These are phyloP conservation scores for Tragelaphus strepsiceros DNA, from an alignment of 2,113 vertebrate species.

Conservation along the genomic window DNA sequence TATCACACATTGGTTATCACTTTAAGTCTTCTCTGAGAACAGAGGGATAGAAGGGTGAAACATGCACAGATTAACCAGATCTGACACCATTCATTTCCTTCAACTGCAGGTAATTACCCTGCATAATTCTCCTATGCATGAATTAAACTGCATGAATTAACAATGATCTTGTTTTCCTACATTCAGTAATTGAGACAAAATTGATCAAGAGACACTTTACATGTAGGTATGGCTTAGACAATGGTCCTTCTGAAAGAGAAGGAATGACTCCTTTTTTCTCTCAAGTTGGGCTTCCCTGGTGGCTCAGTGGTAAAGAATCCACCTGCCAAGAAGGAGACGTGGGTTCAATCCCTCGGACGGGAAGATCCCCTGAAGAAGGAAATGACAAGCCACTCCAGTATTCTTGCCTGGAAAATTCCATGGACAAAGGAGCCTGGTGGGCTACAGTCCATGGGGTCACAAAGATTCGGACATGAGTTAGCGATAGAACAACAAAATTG, in stretches of 20 bases:
- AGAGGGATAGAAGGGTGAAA: conserved; percentile 50
- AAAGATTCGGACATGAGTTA: not conserved
- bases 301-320: not conserved
- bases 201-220: not conserved
- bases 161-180: conserved; percentile 45
- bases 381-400: not conserved
- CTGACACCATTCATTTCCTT: conserved; percentile 60
- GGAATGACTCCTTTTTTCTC: not conserved
- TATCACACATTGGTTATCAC: conserved; percentile 38
- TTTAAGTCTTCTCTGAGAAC: conserved; percentile 51
- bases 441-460: not conserved
- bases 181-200: conserved; percentile 47
- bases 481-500: not conserved
- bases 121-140: conserved; percentile 52
- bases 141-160: conserved; percentile 56
- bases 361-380: not conserved
- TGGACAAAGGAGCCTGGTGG: not conserved
- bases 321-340: not conserved
- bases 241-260: not conserved
- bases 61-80: not conserved
- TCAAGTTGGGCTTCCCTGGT: not conserved
- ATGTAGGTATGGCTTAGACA: conserved; percentile 7
- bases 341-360: not conserved
- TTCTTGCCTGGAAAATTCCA: not conserved
- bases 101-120: conserved; percentile 69